Evolutionary conservation across 2,888 invertebrate species (phyloP).

Genomic region (Unio pictorum): DNA sequence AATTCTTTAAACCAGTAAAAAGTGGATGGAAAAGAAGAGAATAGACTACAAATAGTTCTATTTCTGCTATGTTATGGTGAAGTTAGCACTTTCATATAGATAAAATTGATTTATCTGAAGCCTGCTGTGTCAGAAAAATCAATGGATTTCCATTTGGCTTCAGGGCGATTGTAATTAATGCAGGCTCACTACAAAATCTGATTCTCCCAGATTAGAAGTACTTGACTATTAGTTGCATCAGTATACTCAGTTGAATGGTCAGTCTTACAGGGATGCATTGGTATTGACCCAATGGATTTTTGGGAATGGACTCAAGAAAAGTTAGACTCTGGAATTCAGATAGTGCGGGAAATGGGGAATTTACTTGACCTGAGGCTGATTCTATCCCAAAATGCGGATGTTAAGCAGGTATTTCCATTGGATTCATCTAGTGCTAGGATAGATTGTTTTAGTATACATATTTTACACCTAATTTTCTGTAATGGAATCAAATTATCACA

Average conservation of each 20-base stretch:
- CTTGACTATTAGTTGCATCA: too few relatives aligned
- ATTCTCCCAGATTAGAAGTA: too few relatives aligned
- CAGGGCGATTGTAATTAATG: background rate
- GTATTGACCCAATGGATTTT: slow-evolving; percentile 34
- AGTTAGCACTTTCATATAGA: too few relatives aligned
- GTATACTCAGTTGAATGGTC: too few relatives aligned
- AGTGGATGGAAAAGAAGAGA: too few relatives aligned
- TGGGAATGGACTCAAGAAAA: slow-evolving; percentile 47
- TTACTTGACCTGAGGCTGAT: slow-evolving; percentile 37
- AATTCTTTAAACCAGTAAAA: too few relatives aligned
- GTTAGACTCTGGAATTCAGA: slow-evolving; percentile 28
- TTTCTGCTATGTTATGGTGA: too few relatives aligned
- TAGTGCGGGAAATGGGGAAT: slow-evolving; percentile 47
- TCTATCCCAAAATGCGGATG: slow-evolving; percentile 19
- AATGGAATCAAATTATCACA: background rate
- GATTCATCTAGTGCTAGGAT: too few relatives aligned
- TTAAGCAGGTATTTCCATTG: slow-evolving; percentile 22
- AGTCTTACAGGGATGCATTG: background rate
- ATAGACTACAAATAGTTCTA: too few relatives aligned
- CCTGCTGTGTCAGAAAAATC: background rate
- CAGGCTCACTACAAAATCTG: too few relatives aligned
- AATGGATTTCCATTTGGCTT: slow-evolving; percentile 11
- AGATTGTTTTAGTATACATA: too few relatives aligned
- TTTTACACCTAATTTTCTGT: background rate
- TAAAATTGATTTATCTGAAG: slow-evolving; percentile 10